phyloP scores from a whole-genome alignment of 2,888 invertebrate species.

The Boloria selene region DNA sequence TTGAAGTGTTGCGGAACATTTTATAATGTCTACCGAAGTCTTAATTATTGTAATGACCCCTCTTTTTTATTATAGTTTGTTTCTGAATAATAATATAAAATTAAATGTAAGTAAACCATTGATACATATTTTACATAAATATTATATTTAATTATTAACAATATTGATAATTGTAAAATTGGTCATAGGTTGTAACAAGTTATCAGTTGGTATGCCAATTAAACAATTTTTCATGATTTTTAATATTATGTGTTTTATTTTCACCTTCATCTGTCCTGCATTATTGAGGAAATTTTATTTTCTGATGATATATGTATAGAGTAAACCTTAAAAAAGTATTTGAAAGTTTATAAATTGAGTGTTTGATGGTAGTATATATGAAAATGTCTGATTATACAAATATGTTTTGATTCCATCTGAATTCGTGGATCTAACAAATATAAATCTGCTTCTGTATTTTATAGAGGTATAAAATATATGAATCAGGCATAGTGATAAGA shows the following conservation, averaged over 20 bases:
- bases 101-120: slow-evolving; percentile 81
- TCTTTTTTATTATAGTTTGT: slow-evolving; percentile 62
- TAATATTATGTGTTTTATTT: slow-evolving; percentile 70
- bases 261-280: not conserved
- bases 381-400: no score
- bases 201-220: slow-evolving; percentile 81
- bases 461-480: no score
- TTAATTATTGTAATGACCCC: slow-evolving; percentile 63
- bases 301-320: no score
- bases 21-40: slow-evolving; percentile 70
- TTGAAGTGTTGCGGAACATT: slow-evolving; percentile 59
- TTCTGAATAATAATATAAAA: slow-evolving; percentile 80
- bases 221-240: slow-evolving; percentile 83
- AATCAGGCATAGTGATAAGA: no score
- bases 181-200: slow-evolving; percentile 82
- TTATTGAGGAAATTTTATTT: no score
- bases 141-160: slow-evolving; percentile 82
- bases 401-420: no score
- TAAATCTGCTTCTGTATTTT: no score
- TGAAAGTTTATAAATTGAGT: no score
- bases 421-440: no score
- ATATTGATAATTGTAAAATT: slow-evolving; percentile 82
- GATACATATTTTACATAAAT: slow-evolving; percentile 82
- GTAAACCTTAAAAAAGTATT: no score
- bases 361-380: no score